These are phyloP conservation scores for Mimumesa dahlbomi DNA, from an alignment of 2,888 invertebrate genomes.

Conservation along the genomic window DNA sequence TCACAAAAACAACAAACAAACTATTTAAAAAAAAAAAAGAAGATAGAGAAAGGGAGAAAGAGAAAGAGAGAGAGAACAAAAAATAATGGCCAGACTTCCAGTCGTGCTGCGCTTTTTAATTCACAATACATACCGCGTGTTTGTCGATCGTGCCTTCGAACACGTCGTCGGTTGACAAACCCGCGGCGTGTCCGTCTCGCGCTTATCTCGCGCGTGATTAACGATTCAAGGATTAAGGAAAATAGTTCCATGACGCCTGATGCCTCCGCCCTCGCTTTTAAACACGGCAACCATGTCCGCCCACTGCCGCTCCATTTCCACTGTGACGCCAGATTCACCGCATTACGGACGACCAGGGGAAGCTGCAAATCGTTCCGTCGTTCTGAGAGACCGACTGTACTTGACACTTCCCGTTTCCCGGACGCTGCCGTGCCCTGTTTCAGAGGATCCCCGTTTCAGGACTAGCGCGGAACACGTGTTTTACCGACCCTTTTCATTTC, in stretches of 20 bases:
- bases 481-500: slow-evolving; percentile 14
- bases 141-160: slow-evolving; percentile 15
- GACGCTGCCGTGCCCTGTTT: slow-evolving; percentile 12
- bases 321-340: slow-evolving; percentile 43
- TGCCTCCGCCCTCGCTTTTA: slow-evolving; percentile 51
- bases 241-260: slow-evolving; percentile 65
- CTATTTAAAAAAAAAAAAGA: too few species aligned
- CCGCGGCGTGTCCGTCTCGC: slow-evolving; percentile 34
- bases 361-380: slow-evolving; percentile 52
- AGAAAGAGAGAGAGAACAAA: too few species aligned
- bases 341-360: slow-evolving; percentile 45
- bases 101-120: slow-evolving; percentile 28
- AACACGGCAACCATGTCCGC: slow-evolving; percentile 42
- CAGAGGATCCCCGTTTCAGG: slow-evolving; percentile 2
- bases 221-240: slow-evolving; percentile 59
- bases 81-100: slow-evolving; percentile 29
- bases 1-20: too few species aligned
- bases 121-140: slow-evolving; percentile 17
- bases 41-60: too few species aligned
- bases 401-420: slow-evolving; percentile 37
- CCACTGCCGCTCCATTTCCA: slow-evolving; percentile 51
- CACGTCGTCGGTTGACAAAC: slow-evolving; percentile 14
- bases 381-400: slow-evolving; percentile 43
- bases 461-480: neutral
- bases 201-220: slow-evolving; percentile 39